Conservation (phyloP, 2,888 invertebrate species). For the Ctena decussata region DNA sequence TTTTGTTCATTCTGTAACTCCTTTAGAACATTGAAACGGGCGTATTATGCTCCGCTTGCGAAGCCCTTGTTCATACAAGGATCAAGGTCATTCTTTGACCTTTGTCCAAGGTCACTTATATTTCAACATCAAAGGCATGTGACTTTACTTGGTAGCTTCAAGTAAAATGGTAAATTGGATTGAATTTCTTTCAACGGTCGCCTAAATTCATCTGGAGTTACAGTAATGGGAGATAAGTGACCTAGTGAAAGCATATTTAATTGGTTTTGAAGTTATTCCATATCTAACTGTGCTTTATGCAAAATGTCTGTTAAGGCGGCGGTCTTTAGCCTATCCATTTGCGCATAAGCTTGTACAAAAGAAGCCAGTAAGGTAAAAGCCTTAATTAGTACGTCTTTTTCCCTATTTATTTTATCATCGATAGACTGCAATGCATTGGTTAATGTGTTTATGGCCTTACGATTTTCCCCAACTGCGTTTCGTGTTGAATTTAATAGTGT, state of each 20-base stretch:
- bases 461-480: constrained; percentile 20
- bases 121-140: too few species aligned
- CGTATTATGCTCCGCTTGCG: too few species aligned
- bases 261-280: constrained; percentile 22
- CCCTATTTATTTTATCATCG: not conserved
- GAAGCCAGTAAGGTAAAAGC: not conserved
- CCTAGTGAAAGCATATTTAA: constrained; percentile 18
- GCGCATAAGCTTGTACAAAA: constrained; percentile 23
- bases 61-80: too few species aligned
- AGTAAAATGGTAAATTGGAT: constrained; percentile 10
- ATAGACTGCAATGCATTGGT: constrained; percentile 3
- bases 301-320: not conserved
- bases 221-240: constrained; percentile 13
- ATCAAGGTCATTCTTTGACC: too few species aligned
- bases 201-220: constrained; percentile 23
- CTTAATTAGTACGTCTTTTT: constrained; percentile 3
- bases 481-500: constrained; percentile 30
- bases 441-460: constrained; percentile 10
- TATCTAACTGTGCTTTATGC: not conserved
- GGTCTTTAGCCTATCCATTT: not conserved
- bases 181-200: constrained; percentile 5
- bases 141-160: constrained; percentile 24
- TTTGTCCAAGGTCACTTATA: too few species aligned
- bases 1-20: too few species aligned
- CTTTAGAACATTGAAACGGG: too few species aligned